A percentile compares a stretch with the other conserved stretches of the same genome.
Conservation (phyloP, 92 coral and sea anemone genomes). For the Parazoanthus darwini region DNA sequence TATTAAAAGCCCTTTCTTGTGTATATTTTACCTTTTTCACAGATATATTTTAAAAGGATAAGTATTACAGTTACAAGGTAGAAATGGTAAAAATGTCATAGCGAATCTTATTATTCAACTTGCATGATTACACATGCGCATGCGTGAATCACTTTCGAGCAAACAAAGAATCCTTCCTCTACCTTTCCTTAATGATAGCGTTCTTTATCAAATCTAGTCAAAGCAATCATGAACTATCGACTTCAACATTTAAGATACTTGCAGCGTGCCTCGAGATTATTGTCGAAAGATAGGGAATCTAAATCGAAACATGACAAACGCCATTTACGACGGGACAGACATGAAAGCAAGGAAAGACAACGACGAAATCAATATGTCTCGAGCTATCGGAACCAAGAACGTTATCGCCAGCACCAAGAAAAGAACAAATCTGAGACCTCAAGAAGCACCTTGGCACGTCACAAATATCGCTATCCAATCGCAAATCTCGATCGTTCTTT, state of each 20-base stretch:
- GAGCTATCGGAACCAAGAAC: not conserved
- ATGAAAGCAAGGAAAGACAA: not conserved
- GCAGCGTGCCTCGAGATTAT: not conserved
- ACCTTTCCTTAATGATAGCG: not conserved
- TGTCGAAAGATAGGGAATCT: not conserved
- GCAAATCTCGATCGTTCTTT: not conserved
- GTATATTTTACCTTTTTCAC: no score
- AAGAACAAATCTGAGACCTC: not conserved
- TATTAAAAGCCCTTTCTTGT: no score
- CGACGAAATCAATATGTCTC: not conserved
- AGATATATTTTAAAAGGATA: not conserved
- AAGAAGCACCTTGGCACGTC: not conserved
- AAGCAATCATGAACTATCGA: not conserved
- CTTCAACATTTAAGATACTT: not conserved
- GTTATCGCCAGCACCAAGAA: not conserved
- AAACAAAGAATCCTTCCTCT: not conserved
- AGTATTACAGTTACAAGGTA: not conserved
- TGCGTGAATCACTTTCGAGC: not conserved
- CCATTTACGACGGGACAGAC: not conserved
- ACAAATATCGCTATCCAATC: not conserved
- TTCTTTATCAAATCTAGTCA: not conserved
- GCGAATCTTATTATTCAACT: not conserved
- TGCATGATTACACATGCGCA: not conserved
- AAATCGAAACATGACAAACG: not conserved
- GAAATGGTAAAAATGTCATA: not conserved